A percentile compares a stretch with the other conserved stretches of the same genome.
phyloP scores from a whole-genome alignment of 92 coral and sea anemone genomes.

The Palythoa heliodiscus region DNA sequence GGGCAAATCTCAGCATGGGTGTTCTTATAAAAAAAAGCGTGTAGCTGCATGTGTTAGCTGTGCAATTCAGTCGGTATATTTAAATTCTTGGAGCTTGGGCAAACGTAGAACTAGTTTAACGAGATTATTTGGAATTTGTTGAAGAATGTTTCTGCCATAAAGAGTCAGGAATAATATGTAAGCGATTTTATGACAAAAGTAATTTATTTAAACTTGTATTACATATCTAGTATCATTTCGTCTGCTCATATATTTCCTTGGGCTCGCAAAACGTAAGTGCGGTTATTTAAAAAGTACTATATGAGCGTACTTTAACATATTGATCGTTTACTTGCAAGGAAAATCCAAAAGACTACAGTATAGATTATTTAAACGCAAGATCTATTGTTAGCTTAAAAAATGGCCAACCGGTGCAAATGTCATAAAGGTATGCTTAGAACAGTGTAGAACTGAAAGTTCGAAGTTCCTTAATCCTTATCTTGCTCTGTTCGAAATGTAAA shows the following conservation, averaged over 20 bases:
- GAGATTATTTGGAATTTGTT: not conserved
- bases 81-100: not conserved
- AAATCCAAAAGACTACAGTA: not conserved
- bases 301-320: not conserved
- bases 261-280: not conserved
- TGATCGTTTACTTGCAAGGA: not conserved
- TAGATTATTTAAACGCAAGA: not conserved
- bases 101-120: not conserved
- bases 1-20: too few species aligned
- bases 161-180: not conserved
- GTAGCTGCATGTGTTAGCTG: not conserved
- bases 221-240: not conserved
- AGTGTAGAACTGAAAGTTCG: not conserved
- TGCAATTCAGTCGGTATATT: not conserved
- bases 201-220: conserved; percentile 8
- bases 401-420: not conserved
- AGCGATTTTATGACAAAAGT: not conserved
- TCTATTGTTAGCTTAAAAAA: not conserved
- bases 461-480: not conserved
- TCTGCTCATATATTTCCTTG: not conserved
- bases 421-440: not conserved
- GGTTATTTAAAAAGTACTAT: not conserved
- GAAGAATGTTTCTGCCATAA: not conserved
- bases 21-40: too few species aligned
- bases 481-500: conserved; percentile 24